Conservation (phyloP, 2,888 invertebrate genomes). For the Agrochola lychnidis region DNA sequence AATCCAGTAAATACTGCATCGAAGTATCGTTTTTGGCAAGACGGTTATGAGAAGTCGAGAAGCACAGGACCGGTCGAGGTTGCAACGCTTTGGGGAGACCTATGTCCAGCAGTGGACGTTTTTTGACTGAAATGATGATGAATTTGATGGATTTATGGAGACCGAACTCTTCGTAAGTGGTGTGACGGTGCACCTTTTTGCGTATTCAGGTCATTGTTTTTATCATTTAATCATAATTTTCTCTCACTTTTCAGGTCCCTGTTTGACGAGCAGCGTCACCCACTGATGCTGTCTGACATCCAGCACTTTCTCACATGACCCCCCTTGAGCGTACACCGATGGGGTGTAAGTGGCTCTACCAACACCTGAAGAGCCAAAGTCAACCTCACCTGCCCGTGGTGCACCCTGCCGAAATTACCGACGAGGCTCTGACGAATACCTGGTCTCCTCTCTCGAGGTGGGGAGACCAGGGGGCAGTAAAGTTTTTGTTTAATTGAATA, state of each 20-base stretch:
- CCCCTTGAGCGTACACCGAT: not conserved
- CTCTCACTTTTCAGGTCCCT: not conserved
- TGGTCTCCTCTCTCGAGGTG: not conserved
- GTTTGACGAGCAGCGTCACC: not conserved
- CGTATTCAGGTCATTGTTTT: too few relatives aligned
- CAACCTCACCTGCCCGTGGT: conserved; percentile 54
- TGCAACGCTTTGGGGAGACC: too few relatives aligned
- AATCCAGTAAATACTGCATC: not conserved
- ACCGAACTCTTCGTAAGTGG: too few relatives aligned
- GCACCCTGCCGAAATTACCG: conserved; percentile 35
- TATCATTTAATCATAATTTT: not conserved
- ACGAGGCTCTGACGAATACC: conserved; percentile 37
- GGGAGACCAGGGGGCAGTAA: not conserved
- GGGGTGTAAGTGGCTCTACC: conserved; percentile 49
- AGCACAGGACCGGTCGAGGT: not conserved
- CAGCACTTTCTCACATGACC: not conserved
- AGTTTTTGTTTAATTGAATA: not conserved
- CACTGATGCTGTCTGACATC: not conserved
- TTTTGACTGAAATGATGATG: too few relatives aligned
- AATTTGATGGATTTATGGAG: not conserved
- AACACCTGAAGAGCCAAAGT: conserved; percentile 25
- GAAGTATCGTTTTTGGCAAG: not conserved
- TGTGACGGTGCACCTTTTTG: not conserved
- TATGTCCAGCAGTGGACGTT: not conserved
- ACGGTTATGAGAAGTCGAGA: not conserved